These are phyloP conservation scores for Dicrostonyx torquatus DNA, from an alignment of 2,797 vertebrate genomes.

Conservation along the genomic window DNA sequence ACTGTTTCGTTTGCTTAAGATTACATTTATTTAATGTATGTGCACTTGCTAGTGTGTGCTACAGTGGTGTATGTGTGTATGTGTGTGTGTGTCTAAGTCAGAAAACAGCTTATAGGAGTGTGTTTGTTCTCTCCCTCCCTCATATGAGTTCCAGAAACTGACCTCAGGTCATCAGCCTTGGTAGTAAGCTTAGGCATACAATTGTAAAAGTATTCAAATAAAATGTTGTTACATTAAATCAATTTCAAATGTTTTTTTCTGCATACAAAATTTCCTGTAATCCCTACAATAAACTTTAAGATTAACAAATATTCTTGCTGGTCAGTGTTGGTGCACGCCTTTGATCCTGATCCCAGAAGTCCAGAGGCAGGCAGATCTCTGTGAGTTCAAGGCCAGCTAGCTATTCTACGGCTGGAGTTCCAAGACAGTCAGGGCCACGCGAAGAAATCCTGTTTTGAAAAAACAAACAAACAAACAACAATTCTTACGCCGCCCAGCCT, in stretches of 20 bases:
- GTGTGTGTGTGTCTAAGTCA: not conserved
- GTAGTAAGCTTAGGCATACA: not conserved
- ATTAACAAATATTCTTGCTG: not conserved
- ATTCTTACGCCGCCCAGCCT: not conserved
- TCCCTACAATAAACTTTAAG: slow-evolving; percentile 43
- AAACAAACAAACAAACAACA: not conserved
- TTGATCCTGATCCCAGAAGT: not conserved
- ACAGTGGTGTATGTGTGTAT: not conserved
- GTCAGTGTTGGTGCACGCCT: not conserved
- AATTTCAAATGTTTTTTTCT: slow-evolving; percentile 28
- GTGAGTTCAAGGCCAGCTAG: not conserved
- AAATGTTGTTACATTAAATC: slow-evolving; percentile 33
- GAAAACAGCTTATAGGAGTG: not conserved
- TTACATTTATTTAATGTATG: not conserved
- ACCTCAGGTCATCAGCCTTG: not conserved
- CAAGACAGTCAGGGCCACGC: not conserved
- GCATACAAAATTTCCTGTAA: not conserved
- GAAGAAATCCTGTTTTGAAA: not conserved
- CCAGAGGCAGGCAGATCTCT: not conserved
- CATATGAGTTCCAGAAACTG: not conserved
- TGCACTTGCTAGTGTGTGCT: not conserved
- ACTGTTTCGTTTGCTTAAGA: not conserved
- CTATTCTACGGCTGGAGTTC: not conserved
- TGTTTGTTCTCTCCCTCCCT: not conserved
- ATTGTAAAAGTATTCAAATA: slow-evolving; percentile 59